phyloP scores from a whole-genome alignment of 2,888 invertebrate species.

The Oxycera nigricornis region DNA sequence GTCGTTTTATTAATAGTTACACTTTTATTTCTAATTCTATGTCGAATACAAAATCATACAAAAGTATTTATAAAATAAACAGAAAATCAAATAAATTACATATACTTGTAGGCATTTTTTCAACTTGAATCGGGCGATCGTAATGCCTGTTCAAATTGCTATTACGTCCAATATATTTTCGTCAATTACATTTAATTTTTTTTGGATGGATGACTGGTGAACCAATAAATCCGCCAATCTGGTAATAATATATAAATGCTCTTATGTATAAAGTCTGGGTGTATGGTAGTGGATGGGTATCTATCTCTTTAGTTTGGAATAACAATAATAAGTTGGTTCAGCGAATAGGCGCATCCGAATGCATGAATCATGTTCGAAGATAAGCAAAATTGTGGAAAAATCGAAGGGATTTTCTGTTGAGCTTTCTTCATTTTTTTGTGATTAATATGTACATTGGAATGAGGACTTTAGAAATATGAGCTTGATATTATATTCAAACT shows the following conservation, averaged over 20 bases:
- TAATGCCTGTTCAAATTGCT: background rate
- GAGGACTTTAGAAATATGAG: background rate
- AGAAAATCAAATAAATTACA: conserved; percentile 29
- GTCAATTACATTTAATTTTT: background rate
- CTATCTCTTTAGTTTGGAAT: conserved; percentile 15
- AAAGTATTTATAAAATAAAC: conserved; percentile 28
- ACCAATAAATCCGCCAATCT: conserved; percentile 2
- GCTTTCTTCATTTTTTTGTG: background rate
- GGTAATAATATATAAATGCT: conserved; percentile 30
- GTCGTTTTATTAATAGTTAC: background rate
- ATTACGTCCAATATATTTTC: background rate
- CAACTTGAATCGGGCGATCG: background rate
- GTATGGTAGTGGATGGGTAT: conserved; percentile 29
- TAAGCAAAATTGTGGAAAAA: too few relatives aligned
- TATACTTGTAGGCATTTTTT: background rate
- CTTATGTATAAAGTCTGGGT: conserved; percentile 10
- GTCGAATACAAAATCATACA: conserved; percentile 9
- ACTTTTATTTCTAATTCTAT: conserved; percentile 6
- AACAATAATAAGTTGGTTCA: background rate
- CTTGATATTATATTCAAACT: background rate
- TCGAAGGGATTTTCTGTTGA: background rate
- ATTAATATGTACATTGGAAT: conserved; percentile 5
- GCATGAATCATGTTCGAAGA: too few relatives aligned
- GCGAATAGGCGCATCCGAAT: background rate
- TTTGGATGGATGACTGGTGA: conserved; percentile 11